Conservation (phyloP, 2,888 invertebrate genomes). For the Prosopocoilus inquinatus region DNA sequence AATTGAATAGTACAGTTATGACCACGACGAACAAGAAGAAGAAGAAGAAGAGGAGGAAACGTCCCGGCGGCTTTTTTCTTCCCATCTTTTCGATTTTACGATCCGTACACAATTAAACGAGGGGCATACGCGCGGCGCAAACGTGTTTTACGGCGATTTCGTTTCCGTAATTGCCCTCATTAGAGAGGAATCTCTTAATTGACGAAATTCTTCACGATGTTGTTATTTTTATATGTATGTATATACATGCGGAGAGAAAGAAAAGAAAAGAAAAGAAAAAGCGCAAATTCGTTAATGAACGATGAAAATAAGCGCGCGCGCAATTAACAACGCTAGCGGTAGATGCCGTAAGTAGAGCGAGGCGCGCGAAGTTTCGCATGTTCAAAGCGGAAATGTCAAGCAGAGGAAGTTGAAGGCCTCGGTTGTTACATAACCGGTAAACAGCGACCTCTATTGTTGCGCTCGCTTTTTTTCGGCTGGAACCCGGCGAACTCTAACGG, state of each 20-base stretch:
- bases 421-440: slow-evolving; percentile 22
- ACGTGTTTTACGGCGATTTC: too few species aligned
- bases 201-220: too few species aligned
- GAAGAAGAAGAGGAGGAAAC: background rate
- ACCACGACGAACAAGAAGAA: too few species aligned
- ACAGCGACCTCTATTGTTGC: slow-evolving; percentile 22
- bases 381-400: slow-evolving; percentile 22
- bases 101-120: too few species aligned
- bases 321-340: slow-evolving; percentile 19
- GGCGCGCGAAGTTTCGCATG: slow-evolving; percentile 18
- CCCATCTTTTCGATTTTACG: too few species aligned
- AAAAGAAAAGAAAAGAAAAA: too few species aligned
- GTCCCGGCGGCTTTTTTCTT: background rate
- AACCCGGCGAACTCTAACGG: slow-evolving; percentile 25
- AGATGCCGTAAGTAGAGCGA: slow-evolving; percentile 20
- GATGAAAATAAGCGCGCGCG: slow-evolving; percentile 12
- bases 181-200: too few species aligned
- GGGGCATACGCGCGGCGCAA: too few species aligned
- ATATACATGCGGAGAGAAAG: too few species aligned
- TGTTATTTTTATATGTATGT: too few species aligned
- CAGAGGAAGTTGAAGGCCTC: slow-evolving; percentile 23
- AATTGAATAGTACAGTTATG: slow-evolving; percentile 17
- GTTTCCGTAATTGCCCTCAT: too few species aligned
- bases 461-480: slow-evolving; percentile 19
- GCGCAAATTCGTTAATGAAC: too few species aligned